Evolutionary conservation across 2,797 vertebrate genomes (phyloP).

Genomic region (Bovichtus diacanthus): DNA sequence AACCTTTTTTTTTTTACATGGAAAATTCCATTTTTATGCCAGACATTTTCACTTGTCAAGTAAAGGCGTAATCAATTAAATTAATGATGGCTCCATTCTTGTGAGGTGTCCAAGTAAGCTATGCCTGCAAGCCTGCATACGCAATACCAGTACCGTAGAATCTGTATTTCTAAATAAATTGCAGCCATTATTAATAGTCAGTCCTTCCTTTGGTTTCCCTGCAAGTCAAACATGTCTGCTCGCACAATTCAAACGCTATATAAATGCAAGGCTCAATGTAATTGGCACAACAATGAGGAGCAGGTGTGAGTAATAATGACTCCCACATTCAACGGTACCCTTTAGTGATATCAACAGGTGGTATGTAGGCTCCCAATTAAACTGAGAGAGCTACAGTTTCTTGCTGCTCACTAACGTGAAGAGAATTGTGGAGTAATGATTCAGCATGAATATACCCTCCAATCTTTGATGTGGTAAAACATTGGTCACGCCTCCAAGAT

Average conservation of each 20-base stretch:
- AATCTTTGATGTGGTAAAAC: slow-evolving; percentile 36
- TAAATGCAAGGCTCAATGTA: slow-evolving; percentile 3
- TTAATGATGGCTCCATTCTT: not conserved
- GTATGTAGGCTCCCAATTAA: slow-evolving; percentile 44
- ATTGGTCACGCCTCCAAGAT: slow-evolving; percentile 3
- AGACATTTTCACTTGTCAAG: slow-evolving; percentile 4
- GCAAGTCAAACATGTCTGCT: slow-evolving; percentile 1
- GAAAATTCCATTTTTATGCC: not conserved
- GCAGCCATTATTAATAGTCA: slow-evolving; percentile 4
- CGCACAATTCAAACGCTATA: not conserved
- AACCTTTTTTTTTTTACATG: not conserved
- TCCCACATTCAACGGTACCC: slow-evolving; percentile 29
- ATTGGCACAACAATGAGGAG: slow-evolving; percentile 20
- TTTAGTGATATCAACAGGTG: slow-evolving; percentile 57
- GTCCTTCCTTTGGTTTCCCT: not conserved
- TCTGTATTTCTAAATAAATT: slow-evolving; percentile 4
- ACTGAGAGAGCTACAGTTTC: slow-evolving; percentile 26
- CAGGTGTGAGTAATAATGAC: slow-evolving; percentile 49
- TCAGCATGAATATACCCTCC: slow-evolving; percentile 18
- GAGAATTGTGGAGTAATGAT: slow-evolving; percentile 21
- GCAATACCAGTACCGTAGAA: not conserved
- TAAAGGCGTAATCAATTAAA: slow-evolving; percentile 8
- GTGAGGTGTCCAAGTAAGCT: not conserved
- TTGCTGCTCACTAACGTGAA: slow-evolving; percentile 16
- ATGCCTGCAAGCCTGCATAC: not conserved